These are phyloP conservation scores for Xiphophorus hellerii DNA, from an alignment of 2,113 vertebrate species.

Conservation along the genomic window DNA sequence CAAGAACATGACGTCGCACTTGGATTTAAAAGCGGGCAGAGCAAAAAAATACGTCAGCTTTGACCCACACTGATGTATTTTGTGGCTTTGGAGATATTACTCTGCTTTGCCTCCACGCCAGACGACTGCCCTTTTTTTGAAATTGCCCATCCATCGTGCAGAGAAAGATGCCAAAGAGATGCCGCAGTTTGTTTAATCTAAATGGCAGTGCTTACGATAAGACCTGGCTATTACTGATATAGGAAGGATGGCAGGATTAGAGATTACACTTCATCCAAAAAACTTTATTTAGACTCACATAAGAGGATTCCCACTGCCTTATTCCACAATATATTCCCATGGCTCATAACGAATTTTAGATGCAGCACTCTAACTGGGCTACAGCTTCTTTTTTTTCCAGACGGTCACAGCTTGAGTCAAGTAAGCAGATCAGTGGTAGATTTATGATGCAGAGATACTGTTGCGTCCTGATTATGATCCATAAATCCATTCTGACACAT, in stretches of 20 bases:
- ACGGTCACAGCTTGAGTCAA: slow-evolving; percentile 33
- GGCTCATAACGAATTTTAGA: slow-evolving; percentile 51
- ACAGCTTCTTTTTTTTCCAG: slow-evolving; percentile 8
- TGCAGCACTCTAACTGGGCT: slow-evolving; percentile 23
- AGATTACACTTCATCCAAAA: slow-evolving; percentile 78
- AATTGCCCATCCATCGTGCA: slow-evolving; percentile 52
- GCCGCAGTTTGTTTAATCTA: slow-evolving; percentile 76
- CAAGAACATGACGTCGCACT: slow-evolving; percentile 26
- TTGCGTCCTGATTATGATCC: slow-evolving; percentile 36
- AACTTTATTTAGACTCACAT: slow-evolving; percentile 76
- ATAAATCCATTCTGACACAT: slow-evolving; percentile 16
- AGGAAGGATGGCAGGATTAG: slow-evolving; percentile 67
- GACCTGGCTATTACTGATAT: slow-evolving; percentile 74
- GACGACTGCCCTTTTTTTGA: slow-evolving; percentile 26
- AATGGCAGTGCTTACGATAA: slow-evolving; percentile 73
- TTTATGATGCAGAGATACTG: slow-evolving; percentile 44
- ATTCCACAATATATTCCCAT: slow-evolving; percentile 52
- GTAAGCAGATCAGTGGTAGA: slow-evolving; percentile 61
- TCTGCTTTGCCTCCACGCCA: slow-evolving; percentile 8
- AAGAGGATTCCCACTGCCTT: slow-evolving; percentile 72
- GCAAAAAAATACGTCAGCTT: slow-evolving; percentile 35
- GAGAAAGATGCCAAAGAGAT: slow-evolving; percentile 50
- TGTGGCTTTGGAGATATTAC: slow-evolving; percentile 48
- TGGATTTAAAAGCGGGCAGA: slow-evolving; percentile 42
- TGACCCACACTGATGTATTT: slow-evolving; percentile 57